phyloP scores from a whole-genome alignment of 2,888 invertebrate genomes.

The Isotomurus palustris region DNA sequence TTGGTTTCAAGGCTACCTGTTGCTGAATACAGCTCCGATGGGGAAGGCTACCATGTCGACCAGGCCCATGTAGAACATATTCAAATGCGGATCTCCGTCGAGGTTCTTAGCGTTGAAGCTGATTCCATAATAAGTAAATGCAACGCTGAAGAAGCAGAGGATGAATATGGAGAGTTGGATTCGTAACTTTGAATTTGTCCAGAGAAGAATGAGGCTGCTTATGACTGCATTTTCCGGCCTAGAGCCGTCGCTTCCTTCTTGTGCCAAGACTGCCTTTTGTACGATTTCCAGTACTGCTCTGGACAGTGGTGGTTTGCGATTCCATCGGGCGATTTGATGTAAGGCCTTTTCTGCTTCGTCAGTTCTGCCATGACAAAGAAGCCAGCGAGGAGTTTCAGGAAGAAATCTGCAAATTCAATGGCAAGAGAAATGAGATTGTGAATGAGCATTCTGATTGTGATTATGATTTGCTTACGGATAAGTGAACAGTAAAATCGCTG shows the following conservation, averaged over 20 bases:
- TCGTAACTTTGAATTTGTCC: conserved; percentile 6
- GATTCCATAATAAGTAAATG: conserved; percentile 25
- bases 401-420: conserved; percentile 12
- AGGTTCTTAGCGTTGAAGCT: conserved; percentile 27
- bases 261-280: no score
- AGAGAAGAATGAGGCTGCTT: not conserved
- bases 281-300: not conserved
- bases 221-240: no score
- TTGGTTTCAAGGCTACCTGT: conserved; percentile 14
- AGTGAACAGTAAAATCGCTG: not conserved
- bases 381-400: conserved; percentile 37
- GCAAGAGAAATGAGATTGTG: not conserved
- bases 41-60: conserved; percentile 21
- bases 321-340: conserved; percentile 29
- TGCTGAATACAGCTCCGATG: conserved; percentile 21
- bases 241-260: not conserved
- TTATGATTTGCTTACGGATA: conserved; percentile 3
- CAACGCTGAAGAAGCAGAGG: conserved; percentile 17
- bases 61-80: conserved; percentile 23
- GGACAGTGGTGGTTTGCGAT: conserved; percentile 6
- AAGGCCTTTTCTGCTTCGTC: conserved; percentile 24
- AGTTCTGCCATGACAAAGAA: conserved; percentile 24
- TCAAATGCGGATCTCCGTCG: conserved; percentile 30
- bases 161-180: conserved; percentile 16
- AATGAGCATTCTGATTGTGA: not conserved